Evolutionary conservation across 64 coral and sea anemone species (phyloP).

Genomic region (Platygyra sinensis): DNA sequence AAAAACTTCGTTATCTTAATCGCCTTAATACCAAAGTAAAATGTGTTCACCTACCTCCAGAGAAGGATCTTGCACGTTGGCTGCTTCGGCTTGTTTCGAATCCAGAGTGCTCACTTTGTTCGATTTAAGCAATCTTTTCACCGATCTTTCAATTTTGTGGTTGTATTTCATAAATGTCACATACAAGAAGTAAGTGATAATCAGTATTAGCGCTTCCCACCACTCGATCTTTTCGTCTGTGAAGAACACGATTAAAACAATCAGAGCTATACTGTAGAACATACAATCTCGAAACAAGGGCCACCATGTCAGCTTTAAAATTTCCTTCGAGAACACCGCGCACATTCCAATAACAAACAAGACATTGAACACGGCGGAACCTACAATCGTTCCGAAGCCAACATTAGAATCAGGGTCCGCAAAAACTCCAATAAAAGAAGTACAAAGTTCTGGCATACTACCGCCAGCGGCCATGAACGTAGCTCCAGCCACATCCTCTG

Average conservation of each 20-base stretch:
- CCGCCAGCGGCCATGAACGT: slow-evolving; percentile 99
- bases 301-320: slow-evolving; percentile 94
- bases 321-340: slow-evolving; percentile 93
- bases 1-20: slow-evolving; percentile 14
- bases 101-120: slow-evolving; percentile 73
- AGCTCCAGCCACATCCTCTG: slow-evolving; percentile 94
- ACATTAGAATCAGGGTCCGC: slow-evolving; percentile 85
- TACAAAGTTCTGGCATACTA: slow-evolving; percentile 90
- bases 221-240: slow-evolving; percentile 31
- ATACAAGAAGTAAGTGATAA: slow-evolving; percentile 64
- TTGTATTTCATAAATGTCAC: slow-evolving; percentile 98
- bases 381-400: slow-evolving; percentile 94
- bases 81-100: slow-evolving; percentile 41
- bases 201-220: slow-evolving; percentile 83
- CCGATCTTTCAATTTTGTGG: slow-evolving; percentile 58
- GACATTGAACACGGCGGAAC: slow-evolving; percentile 96
- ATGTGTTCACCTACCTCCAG: slow-evolving; percentile 82
- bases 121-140: slow-evolving; percentile 71
- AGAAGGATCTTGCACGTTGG: slow-evolving; percentile 57
- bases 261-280: slow-evolving; percentile 85
- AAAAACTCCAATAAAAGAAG: slow-evolving; percentile 91
- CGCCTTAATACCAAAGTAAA: background rate
- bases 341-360: slow-evolving; percentile 99
- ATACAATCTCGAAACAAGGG: slow-evolving; percentile 95
- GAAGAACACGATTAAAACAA: slow-evolving; percentile 82